Base-by-base conservation (phyloP, 2,797 vertebrate genomes). In the Euphonia xanthogaster region DNA sequence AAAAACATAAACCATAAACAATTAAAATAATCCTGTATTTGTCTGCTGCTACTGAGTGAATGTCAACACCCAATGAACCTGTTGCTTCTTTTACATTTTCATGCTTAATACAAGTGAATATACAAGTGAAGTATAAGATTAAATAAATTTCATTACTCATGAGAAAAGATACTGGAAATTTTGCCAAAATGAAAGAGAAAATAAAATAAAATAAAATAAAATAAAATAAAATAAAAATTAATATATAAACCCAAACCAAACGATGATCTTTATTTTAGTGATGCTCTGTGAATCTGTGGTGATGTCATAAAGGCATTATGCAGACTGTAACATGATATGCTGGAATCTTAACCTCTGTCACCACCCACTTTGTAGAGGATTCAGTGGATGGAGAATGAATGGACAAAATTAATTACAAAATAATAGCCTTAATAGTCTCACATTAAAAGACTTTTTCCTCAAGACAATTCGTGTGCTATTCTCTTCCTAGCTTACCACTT, bases 211-310 rank as follows among this genome's bases (percentile, higher is more conserved):
- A n/a, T n/a, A n/a, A n/a, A n/a, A n/a, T n/a, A 68, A 57, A 47
- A 61, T 3, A 68, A 63, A 44, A 14, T 18, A 0, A n/a, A n/a
- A n/a, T n/a, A n/a, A 6, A 72, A 62, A 23, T 15, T 0, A 66
- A 39, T 13, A 28, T 76, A 62, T 12, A 27, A 35, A 5, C 14
- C 23, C 8, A 17, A 68, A 30, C 2, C 2, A 45, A 37, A 54
- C 0, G 7, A 19, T 33, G 1, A 20, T 9, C 0, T 53, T 80
- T 60, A 30, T 67, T 85, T 85, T 44, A 79, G 2, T 62, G 44
- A 42, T 37, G 24, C 1, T 50, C 6, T 88, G 25, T 54, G n/a
- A 78, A 22, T 47, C 60, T 60, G 14, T 68, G 9, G 2, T 63
- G 15, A 51, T 57, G 15, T 42, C 18, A 28, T 57, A 35, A 77